Evolutionary conservation across 2,797 vertebrate genomes (phyloP), one percentile per base, ranked within the genome.

Genomic region (Rousettus madagascariensis): DNA sequence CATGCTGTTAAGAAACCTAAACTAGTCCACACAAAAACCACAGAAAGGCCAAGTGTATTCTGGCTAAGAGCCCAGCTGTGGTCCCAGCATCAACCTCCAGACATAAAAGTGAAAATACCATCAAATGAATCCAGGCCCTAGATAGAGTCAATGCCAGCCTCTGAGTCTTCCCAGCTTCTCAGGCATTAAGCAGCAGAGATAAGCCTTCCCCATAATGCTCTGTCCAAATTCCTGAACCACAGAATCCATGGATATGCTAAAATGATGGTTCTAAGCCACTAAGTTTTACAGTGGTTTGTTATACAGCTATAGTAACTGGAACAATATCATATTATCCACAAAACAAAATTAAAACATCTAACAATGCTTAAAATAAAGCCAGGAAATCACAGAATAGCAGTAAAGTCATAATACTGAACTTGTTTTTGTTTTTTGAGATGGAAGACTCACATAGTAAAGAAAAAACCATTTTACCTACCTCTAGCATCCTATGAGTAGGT

Each of bases 391-490:
- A 24, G 9, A 33, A 1, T 71, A 89, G 65, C 53, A 74, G 7
- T 93, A 85, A 86, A 93, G 66, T 63, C 71, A 79, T 49, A 69
- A 88, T 36, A 85, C 11, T 36, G 43, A 87, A 88, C 30, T 85
- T 89, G 24, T 63, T 69, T 95, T 95, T 86, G 72, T 24, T 41
- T 63, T 95, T 71, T 83, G 38, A 84, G 20, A 90, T 41, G 57
- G 65, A 68, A 22, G 41, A 87, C 51, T 55, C 24, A 72, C 33
- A 63, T 28, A 78, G n/a, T 55, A 61, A 17, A 66, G 19, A 74
- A 71, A 49, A 92, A 51, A 78, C n/a, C 8, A 79, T 85, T 85
- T 90, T 68, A 80, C 4, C 53, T 86, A 75, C 9, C 59, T 63
- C 3, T 41, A 55, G 36, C 12, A 24, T 86, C 33, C 10, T 91